phyloP scores from a whole-genome alignment of 2,888 invertebrate species.

The Chrysolina americana region DNA sequence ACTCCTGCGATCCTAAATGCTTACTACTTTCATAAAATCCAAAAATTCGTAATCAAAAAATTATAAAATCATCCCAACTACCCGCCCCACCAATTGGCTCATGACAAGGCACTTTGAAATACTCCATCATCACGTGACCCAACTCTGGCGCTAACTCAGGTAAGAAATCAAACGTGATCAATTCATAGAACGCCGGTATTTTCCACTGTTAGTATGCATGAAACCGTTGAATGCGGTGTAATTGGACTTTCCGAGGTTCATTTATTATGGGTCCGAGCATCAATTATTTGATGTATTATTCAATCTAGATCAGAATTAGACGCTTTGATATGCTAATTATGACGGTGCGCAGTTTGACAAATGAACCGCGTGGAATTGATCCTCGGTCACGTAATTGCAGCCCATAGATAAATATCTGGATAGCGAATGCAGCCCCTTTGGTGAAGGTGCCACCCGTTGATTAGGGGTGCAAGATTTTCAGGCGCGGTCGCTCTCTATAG shows the following conservation, averaged over 20 bases:
- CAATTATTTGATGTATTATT: conserved; percentile 61
- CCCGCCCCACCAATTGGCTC: too few relatives aligned
- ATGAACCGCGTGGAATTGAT: conserved; percentile 52
- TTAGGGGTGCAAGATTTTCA: not conserved
- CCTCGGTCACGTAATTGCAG: conserved; percentile 41
- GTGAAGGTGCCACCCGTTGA: not conserved
- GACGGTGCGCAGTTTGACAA: conserved; percentile 54
- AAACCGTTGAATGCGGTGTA: conserved; percentile 34
- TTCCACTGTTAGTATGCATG: conserved; percentile 1
- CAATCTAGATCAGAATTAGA: conserved; percentile 59
- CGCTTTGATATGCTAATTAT: conserved; percentile 64
- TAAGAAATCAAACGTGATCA: not conserved
- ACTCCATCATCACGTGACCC: not conserved
- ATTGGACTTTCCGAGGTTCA: conserved; percentile 42
- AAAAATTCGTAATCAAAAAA: too few relatives aligned
- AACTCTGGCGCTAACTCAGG: not conserved
- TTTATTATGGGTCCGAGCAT: conserved; percentile 47
- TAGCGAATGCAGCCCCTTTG: conserved; percentile 7
- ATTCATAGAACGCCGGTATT: not conserved
- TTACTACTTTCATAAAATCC: too few relatives aligned
- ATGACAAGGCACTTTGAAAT: not conserved
- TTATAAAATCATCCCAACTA: too few relatives aligned
- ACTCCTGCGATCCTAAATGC: too few relatives aligned
- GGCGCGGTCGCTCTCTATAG: not conserved
- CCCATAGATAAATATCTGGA: conserved; percentile 44